Base-by-base conservation (phyloP, 2,113 vertebrate species). In the Centrocercus urophasianus region DNA sequence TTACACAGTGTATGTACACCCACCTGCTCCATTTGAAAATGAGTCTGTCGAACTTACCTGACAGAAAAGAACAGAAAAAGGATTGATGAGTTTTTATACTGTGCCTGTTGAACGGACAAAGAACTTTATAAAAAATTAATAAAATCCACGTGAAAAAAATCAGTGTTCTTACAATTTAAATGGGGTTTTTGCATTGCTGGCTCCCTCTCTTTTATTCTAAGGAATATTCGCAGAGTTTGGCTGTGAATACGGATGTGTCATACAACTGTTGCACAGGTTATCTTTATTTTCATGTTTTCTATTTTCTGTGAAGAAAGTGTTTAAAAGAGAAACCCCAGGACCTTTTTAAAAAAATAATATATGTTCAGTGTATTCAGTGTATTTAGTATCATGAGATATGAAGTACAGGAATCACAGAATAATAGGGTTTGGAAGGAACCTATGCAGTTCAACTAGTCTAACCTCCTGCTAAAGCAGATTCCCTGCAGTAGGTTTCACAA, bases 1-100 rank as follows among this genome's bases (percentile, higher is more conserved):
- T 94, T 94, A 77, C 73, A 81, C 20, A 79, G 63, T 63, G 59
- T 89, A 81, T 87, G 59, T 87, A 91, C 63, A 92, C 71, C 71
- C 78, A 91, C 91, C 77, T 89, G 86, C 54, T 96, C 63, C 81
- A 70, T 54, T 56, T 73, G 74, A 92, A 96, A 94, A 85, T 59
- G 36, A 96, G 84, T n/a, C 65, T 84, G n/a, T 89, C 89, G 70
- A 90, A 78, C 48, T 92, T 77, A 93, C 78, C 78, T 96, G 81
- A 87, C 25, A 73, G 74, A 93, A 93, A 92, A 89, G 30, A 73
- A 61, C 19, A 71, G 47, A 15, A 90, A 67, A 92, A 75, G 50
- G 13, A 88, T 34, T 52, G 34, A 88, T 86, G 56, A 77, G 20
- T 2, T 88, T 88, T 81, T 79, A 5, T 30, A 57, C 40, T 78